Conservation (phyloP, 2,797 vertebrate species). For the Gobionotothen gibberifrons region DNA sequence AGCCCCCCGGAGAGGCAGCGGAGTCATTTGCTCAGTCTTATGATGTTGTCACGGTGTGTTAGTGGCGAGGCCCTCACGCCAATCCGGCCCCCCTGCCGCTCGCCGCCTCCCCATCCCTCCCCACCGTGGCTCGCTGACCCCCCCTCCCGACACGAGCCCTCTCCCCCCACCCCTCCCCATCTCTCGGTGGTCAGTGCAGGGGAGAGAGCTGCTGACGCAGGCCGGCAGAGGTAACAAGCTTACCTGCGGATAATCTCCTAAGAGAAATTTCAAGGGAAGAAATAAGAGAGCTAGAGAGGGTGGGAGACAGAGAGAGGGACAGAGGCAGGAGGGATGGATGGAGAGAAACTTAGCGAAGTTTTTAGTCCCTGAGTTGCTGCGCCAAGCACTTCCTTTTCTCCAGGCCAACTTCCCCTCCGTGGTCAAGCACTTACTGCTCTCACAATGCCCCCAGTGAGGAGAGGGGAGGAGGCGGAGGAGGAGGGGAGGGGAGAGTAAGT, state of each 20-base stretch:
- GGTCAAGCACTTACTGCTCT: constrained; percentile 80
- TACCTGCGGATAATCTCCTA: constrained; percentile 88
- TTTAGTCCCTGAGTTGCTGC: constrained; percentile 83
- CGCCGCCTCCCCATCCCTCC: constrained; percentile 11
- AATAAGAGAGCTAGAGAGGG: constrained; percentile 62
- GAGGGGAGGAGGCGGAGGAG: constrained; percentile 18
- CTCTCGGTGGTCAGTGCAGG: constrained; percentile 81
- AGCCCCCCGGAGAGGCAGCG: constrained; percentile 72
- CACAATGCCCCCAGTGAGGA: constrained; percentile 62
- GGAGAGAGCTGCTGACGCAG: constrained; percentile 86
- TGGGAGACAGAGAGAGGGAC: constrained; percentile 35
- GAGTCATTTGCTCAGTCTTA: constrained; percentile 88
- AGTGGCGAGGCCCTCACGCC: constrained; percentile 70
- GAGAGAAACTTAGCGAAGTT: constrained; percentile 85
- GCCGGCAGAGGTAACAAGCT: constrained; percentile 86
- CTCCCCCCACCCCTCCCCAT: constrained; percentile 51
- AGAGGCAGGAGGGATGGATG: constrained; percentile 54
- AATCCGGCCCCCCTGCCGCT: constrained; percentile 52
- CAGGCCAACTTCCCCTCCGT: constrained; percentile 76
- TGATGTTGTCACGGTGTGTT: constrained; percentile 88
- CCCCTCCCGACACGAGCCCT: constrained; percentile 21
- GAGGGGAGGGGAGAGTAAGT: not conserved
- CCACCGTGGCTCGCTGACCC: constrained; percentile 42
- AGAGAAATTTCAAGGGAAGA: constrained; percentile 87
- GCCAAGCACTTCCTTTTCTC: constrained; percentile 85